Percentiles rank a stretch among this genome's conserved stretches.
Evolutionary conservation across 2,113 vertebrate species (phyloP).

Genomic region (Scatophagus argus): DNA sequence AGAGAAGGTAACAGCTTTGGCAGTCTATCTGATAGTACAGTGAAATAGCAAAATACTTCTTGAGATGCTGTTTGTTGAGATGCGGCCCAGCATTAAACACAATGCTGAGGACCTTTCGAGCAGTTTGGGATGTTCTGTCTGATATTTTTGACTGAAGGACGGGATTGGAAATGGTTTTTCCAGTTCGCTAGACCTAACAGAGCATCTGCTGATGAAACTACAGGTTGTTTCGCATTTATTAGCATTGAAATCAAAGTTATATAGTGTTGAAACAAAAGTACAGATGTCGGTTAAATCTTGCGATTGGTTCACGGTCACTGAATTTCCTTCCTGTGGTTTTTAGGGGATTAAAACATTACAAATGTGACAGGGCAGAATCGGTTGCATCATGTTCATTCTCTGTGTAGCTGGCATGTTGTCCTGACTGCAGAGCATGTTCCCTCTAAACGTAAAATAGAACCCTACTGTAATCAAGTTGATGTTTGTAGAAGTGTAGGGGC

Average conservation of each 20-base stretch:
- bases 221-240: conserved; percentile 37
- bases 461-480: conserved; percentile 55
- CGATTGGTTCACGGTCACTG: background rate
- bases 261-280: conserved; percentile 8
- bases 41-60: conserved; percentile 47
- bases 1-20: conserved; percentile 19
- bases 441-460: conserved; percentile 50
- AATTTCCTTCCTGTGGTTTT: conserved; percentile 32
- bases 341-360: conserved; percentile 19
- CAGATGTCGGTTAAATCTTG: conserved; percentile 14
- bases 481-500: conserved; percentile 57
- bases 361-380: conserved; percentile 44
- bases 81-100: conserved; percentile 26
- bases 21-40: conserved; percentile 28
- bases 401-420: conserved; percentile 76
- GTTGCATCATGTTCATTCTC: conserved; percentile 64
- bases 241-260: conserved; percentile 16
- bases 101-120: conserved; percentile 5
- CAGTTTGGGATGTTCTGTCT: conserved; percentile 21
- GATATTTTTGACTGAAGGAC: conserved; percentile 8
- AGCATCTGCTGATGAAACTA: conserved; percentile 25
- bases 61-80: conserved; percentile 41
- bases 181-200: conserved; percentile 10
- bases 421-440: conserved; percentile 77
- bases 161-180: background rate